These are phyloP conservation scores for Microctonus aethiopoides DNA, from an alignment of 2,888 invertebrate species.

Conservation along the genomic window DNA sequence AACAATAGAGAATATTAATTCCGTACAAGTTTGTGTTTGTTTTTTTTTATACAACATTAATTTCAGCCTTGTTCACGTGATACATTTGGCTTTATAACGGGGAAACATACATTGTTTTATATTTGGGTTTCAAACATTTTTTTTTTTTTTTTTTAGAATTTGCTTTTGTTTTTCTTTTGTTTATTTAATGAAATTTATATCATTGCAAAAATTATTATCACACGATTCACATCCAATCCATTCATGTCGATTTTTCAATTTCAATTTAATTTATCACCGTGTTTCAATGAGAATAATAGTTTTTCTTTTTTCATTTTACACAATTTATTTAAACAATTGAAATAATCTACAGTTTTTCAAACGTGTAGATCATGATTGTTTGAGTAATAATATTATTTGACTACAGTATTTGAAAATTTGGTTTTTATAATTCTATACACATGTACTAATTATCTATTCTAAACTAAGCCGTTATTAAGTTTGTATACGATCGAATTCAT, in stretches of 20 bases:
- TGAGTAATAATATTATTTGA: conserved; percentile 4
- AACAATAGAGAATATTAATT: conserved; percentile 35
- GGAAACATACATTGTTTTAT: conserved; percentile 4
- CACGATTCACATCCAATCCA: not conserved
- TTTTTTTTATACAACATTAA: conserved; percentile 31
- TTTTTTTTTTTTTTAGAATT: conserved; percentile 26
- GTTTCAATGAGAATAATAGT: not conserved
- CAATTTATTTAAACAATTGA: not conserved
- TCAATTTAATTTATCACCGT: not conserved
- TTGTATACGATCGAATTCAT: conserved; percentile 25
- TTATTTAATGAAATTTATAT: conserved; percentile 5
- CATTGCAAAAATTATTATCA: not conserved
- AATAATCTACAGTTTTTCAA: conserved; percentile 7
- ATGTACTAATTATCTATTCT: conserved; percentile 32
- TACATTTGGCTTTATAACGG: conserved; percentile 33
- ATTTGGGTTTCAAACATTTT: conserved; percentile 5
- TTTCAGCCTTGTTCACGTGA: conserved; percentile 31
- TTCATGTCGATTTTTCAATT: not conserved
- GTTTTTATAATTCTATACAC: conserved; percentile 22
- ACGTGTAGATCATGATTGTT: conserved; percentile 25
- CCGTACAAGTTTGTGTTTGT: conserved; percentile 14
- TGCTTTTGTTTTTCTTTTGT: conserved; percentile 9
- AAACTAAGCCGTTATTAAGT: conserved; percentile 31
- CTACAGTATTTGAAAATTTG: conserved; percentile 30
- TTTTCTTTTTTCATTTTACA: conserved; percentile 2